Conservation (phyloP, 1,140 invertebrate genomes). For the Drosophila nigrodunni region DNA sequence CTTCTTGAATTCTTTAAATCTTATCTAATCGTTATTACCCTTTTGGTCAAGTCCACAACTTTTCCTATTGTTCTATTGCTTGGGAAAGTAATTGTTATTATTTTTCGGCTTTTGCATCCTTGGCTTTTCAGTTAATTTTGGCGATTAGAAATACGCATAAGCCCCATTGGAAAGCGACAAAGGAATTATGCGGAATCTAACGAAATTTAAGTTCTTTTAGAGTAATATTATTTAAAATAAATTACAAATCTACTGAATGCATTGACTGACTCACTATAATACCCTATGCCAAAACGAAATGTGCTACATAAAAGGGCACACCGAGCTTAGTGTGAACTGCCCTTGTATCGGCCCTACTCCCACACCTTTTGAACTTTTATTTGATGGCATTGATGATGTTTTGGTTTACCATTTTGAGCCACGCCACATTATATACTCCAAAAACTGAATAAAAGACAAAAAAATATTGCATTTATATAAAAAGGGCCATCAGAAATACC, state of each 20-base stretch:
- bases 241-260: background rate
- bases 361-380: conserved; percentile 12
- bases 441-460: conserved; percentile 5
- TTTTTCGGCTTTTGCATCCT: too few species aligned
- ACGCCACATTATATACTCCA: conserved; percentile 18
- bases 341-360: background rate
- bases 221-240: too few species aligned
- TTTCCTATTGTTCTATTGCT: too few species aligned
- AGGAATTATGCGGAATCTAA: too few species aligned
- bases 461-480: conserved; percentile 30
- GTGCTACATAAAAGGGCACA: conserved; percentile 12
- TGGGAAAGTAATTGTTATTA: too few species aligned
- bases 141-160: too few species aligned
- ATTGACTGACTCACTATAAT: background rate
- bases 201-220: too few species aligned
- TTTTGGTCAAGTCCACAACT: too few species aligned
- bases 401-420: conserved; percentile 47
- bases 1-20: too few species aligned
- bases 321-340: conserved; percentile 2
- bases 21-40: too few species aligned
- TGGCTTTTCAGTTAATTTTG: too few species aligned
- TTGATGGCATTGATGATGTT: conserved; percentile 51
- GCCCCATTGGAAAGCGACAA: too few species aligned
- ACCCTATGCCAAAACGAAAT: conserved; percentile 17
- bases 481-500: background rate